Conservation (phyloP, 2,888 invertebrate species). For the Tortrix viridana region DNA sequence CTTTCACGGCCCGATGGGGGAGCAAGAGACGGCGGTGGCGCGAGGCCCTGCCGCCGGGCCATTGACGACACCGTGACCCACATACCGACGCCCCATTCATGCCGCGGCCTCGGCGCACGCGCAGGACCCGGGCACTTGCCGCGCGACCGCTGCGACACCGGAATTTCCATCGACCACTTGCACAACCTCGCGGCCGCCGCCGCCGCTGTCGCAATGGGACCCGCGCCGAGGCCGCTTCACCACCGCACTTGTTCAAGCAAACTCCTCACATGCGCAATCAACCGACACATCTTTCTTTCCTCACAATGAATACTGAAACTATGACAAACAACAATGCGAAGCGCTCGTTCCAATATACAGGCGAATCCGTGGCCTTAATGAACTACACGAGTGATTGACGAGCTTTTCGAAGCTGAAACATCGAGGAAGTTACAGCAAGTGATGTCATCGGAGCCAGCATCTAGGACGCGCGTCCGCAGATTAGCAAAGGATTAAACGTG, state of each 20-base stretch:
- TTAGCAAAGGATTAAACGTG: constrained; percentile 53
- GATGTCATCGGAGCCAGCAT: constrained; percentile 48
- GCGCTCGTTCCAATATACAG: constrained; percentile 9
- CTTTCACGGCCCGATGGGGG: constrained; percentile 81
- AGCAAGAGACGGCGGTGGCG: constrained; percentile 72
- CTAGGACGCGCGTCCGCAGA: constrained; percentile 46
- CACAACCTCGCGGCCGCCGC: constrained; percentile 62
- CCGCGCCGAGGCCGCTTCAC: constrained; percentile 65
- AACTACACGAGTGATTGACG: constrained; percentile 32
- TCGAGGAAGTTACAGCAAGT: constrained; percentile 46
- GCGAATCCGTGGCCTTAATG: constrained; percentile 26
- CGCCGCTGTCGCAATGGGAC: constrained; percentile 71
- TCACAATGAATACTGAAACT: background rate
- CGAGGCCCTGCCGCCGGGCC: constrained; percentile 76
- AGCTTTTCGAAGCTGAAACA: constrained; percentile 48
- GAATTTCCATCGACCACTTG: constrained; percentile 76
- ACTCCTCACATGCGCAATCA: constrained; percentile 65
- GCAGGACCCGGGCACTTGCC: constrained; percentile 71
- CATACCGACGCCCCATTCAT: constrained; percentile 82
- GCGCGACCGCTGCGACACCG: constrained; percentile 58
- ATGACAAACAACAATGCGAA: constrained; percentile 3
- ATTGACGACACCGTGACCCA: constrained; percentile 84
- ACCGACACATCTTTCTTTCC: constrained; percentile 46
- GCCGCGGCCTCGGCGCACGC: constrained; percentile 73
- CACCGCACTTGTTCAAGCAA: constrained; percentile 80